Evolutionary conservation across 2,113 vertebrate species (phyloP).

Genomic region (Amphiprion ocellaris): DNA sequence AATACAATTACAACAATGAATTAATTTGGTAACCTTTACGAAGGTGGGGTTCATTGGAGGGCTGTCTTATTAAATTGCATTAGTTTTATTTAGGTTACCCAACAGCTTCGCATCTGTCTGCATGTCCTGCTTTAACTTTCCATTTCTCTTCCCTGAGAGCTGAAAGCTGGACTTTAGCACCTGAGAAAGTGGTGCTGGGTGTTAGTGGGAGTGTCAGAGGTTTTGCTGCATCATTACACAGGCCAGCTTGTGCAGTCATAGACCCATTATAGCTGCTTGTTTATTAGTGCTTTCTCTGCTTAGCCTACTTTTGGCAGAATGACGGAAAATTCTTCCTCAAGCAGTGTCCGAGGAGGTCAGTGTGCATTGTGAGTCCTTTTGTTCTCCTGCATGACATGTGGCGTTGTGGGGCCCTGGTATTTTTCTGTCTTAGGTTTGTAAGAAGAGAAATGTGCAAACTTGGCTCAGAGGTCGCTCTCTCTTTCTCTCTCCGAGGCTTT

Average conservation of each 20-base stretch:
- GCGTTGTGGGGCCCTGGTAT: background rate
- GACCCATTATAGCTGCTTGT: background rate
- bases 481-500: slow-evolving; percentile 49
- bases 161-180: slow-evolving; percentile 41
- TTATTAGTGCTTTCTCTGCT: slow-evolving; percentile 29
- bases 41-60: background rate
- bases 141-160: slow-evolving; percentile 16
- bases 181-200: slow-evolving; percentile 9
- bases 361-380: slow-evolving; percentile 34
- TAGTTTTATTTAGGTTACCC: background rate
- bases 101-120: background rate
- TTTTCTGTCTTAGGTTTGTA: slow-evolving; percentile 47
- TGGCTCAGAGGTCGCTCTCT: slow-evolving; percentile 51
- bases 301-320: slow-evolving; percentile 32
- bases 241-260: slow-evolving; percentile 15
- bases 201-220: slow-evolving; percentile 23
- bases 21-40: background rate
- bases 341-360: slow-evolving; percentile 38
- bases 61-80: background rate
- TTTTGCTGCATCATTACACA: slow-evolving; percentile 22
- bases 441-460: slow-evolving; percentile 64
- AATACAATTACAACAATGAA: too few relatives aligned
- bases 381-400: slow-evolving; percentile 37
- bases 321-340: slow-evolving; percentile 30
- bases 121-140: slow-evolving; percentile 9